A percentile compares a stretch with the other conserved stretches of the same genome.
Evolutionary conservation across 2,113 vertebrate genomes (phyloP).

Genomic region (Paedocypris sp.): DNA sequence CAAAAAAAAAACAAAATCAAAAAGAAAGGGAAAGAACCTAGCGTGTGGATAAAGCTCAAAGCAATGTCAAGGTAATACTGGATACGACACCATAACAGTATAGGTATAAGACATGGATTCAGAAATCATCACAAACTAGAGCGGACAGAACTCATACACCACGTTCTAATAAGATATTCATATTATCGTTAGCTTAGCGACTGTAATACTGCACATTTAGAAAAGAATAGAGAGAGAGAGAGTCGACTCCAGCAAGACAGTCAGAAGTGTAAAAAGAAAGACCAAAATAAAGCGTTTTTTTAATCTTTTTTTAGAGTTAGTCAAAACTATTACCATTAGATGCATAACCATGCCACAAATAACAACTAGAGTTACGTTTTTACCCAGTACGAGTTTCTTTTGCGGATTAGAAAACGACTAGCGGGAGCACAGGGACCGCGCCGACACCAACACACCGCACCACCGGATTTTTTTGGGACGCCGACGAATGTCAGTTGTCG

Average conservation of each 20-base stretch:
- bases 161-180: constrained; percentile 75
- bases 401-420: constrained; percentile 77
- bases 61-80: constrained; percentile 52
- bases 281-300: constrained; percentile 34
- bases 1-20: constrained; percentile 75
- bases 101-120: constrained; percentile 72
- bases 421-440: constrained; percentile 74
- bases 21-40: constrained; percentile 58
- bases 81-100: constrained; percentile 67
- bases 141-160: constrained; percentile 84
- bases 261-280: constrained; percentile 61
- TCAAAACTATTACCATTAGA: constrained; percentile 81
- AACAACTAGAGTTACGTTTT: constrained; percentile 78
- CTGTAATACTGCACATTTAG: constrained; percentile 81
- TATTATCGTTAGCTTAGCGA: constrained; percentile 74
- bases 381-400: constrained; percentile 70
- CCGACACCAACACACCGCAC: constrained; percentile 74
- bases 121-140: constrained; percentile 76
- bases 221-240: constrained; percentile 54
- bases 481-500: constrained; percentile 83
- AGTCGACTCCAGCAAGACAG: constrained; percentile 70
- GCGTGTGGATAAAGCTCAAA: constrained; percentile 73
- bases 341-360: constrained; percentile 97
- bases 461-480: constrained; percentile 69
- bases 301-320: constrained; percentile 53